Base-by-base conservation (phyloP, 2,888 invertebrate genomes). In the Hesperia comma region DNA sequence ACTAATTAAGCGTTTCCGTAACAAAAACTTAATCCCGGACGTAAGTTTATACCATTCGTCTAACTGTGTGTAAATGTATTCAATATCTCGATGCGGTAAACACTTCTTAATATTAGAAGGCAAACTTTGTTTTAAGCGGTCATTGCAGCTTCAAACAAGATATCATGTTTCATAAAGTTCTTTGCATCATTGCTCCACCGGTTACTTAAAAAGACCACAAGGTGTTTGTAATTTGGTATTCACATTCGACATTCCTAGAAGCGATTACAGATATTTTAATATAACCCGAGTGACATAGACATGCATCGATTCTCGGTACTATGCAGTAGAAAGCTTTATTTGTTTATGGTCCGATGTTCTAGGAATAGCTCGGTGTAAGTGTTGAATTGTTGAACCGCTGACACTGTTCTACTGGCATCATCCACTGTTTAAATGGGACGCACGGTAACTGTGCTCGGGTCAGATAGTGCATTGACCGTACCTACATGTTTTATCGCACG, bases 281-380 rank as follows among this genome's bases (percentile, higher is more conserved):
- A 17, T 46, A 46, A 12, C 49, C 5, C 49, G 19, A 21, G 49
- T 5, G 49, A 49, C 21, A 49, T 19, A 19, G 17, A 12, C 49
- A 49, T 10, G 19, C 19, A 49, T 49, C 21, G 51, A 51, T 51
- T 51, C 26, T 51, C 51, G 14, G 14, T 51, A 51, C 21, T 51
- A 21, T 51, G 51, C 26, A 26, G 15, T 51, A 26, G 21, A 51
- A 51, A 51, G 51, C 21, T 51, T 51, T 26, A 51, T 51, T 51
- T 51, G 51, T 51, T 51, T 51, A 51, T 51, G 51, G 51, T 51
- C 21, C 14, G 51, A 51, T 26, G 51, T 51, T 51, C 51, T 51
- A 51, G 51, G 51, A 51, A 51, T 51, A 51, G 51, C 51, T 26
- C 51, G 21, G 21, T 21, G 51, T 21, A 46, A 46, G 51, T 51